A percentile compares a stretch with the other conserved stretches of the same genome.
Conservation (phyloP, 2,113 vertebrate genomes). For the Apodemus sylvaticus region DNA sequence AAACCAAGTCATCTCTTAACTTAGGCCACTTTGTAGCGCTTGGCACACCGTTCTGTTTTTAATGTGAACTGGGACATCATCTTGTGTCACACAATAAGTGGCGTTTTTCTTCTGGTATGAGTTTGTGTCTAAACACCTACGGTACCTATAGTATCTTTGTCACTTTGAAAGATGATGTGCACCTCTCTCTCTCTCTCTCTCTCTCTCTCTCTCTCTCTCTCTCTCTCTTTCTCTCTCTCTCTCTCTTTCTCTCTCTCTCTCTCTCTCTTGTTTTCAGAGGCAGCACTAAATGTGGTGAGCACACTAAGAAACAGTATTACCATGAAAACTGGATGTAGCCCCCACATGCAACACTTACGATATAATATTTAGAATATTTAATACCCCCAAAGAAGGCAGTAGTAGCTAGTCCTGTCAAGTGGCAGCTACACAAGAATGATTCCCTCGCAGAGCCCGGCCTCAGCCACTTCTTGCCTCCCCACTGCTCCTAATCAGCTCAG, state of each 20-base stretch:
- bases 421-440: background rate
- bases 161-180: background rate
- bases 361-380: background rate
- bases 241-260: background rate
- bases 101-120: background rate
- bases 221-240: background rate
- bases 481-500: background rate
- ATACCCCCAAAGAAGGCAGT: background rate
- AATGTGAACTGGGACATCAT: background rate
- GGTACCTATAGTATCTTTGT: background rate
- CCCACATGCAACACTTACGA: background rate
- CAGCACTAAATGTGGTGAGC: background rate
- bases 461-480: background rate
- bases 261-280: background rate
- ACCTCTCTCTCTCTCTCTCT: background rate
- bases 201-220: background rate
- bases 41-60: background rate
- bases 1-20: background rate
- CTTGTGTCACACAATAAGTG: background rate
- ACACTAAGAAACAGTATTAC: background rate
- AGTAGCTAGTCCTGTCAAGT: background rate
- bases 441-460: background rate
- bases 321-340: slow-evolving; percentile 40
- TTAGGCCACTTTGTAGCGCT: background rate
- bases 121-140: slow-evolving; percentile 11